These are phyloP conservation scores for Aegithalos caudatus DNA, from an alignment of 2,113 vertebrate genomes.

Conservation along the genomic window DNA sequence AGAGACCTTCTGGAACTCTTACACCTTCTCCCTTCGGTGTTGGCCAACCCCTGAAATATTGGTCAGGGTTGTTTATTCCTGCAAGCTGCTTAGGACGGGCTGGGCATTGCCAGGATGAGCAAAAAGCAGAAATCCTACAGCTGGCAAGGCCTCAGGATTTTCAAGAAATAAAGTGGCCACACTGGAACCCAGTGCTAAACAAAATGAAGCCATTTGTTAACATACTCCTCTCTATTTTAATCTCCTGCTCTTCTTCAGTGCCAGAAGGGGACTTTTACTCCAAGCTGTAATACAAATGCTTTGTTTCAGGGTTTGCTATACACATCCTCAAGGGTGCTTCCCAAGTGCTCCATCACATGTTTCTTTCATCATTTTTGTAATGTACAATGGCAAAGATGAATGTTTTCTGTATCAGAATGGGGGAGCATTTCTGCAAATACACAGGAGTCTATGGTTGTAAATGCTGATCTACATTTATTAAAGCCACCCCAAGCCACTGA, in stretches of 20 bases:
- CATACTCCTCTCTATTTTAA: neutral
- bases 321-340: neutral
- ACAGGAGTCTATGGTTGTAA: neutral
- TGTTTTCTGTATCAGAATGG: neutral
- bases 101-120: neutral
- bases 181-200: neutral
- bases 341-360: neutral
- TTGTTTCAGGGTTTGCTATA: neutral
- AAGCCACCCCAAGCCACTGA: neutral
- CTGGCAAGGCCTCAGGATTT: neutral
- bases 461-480: neutral
- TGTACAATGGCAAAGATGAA: neutral
- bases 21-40: neutral
- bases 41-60: fast-evolving
- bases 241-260: neutral
- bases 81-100: neutral
- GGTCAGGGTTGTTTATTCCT: neutral
- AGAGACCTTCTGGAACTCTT: neutral
- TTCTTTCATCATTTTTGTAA: neutral
- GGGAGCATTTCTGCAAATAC: neutral
- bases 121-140: neutral
- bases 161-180: neutral
- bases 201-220: neutral
- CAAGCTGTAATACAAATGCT: neutral
- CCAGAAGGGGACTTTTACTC: neutral